Base-by-base conservation (phyloP, 1,140 invertebrate genomes). In the Alviniconcha marisindica region DNA sequence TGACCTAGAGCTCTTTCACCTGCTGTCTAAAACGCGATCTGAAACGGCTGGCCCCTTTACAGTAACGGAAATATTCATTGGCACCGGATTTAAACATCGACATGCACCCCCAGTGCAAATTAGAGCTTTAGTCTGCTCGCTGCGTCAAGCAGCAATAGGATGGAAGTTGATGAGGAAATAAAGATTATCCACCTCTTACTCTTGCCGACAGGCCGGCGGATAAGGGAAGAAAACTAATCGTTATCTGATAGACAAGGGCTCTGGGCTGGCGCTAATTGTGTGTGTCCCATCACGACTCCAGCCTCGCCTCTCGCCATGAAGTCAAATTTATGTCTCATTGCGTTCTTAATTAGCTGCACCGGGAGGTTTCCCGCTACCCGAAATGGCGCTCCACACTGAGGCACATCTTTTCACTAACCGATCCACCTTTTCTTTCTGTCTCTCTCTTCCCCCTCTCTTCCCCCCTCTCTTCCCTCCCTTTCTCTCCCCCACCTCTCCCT, bases 331-430 rank as follows among this genome's bases (percentile, higher is more conserved):
- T 71, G 36, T 33, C 36, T 71, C 69, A 31, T 42, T 14, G 10
- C 69, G 36, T 2, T 18, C 69, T 71, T 71, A 71, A 71, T 71
- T 71, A 71, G 63, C 63, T 28, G 36, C 63, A 69, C 63, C 7
- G 63, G 24, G 14, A 14, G 10, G 63, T 36, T 36, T 69, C n/a
- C 4, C n/a, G 56, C 56, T 24, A n/a, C 10, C 10, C n/a, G 24
- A 28, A 60, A n/a, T 24, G 15, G 15, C n/a, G 56, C 56, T 60
- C 56, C 63, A 10, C n/a, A n/a, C n/a, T n/a, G 28, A 33, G 28
- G 63, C 63, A 69, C 28, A 31, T 14, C 24, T 24, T 31, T 69
- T 28, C 33, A 36, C 28, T 12, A 69, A 14, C 63, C 63, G 63
- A 69, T 69, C 63, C 63, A 69, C 63, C 63, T 33, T 69, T 69